A percentile compares a stretch with the other conserved stretches of the same genome.
phyloP scores from a whole-genome alignment of 2,113 vertebrate genomes.

The Tinamus guttatus region DNA sequence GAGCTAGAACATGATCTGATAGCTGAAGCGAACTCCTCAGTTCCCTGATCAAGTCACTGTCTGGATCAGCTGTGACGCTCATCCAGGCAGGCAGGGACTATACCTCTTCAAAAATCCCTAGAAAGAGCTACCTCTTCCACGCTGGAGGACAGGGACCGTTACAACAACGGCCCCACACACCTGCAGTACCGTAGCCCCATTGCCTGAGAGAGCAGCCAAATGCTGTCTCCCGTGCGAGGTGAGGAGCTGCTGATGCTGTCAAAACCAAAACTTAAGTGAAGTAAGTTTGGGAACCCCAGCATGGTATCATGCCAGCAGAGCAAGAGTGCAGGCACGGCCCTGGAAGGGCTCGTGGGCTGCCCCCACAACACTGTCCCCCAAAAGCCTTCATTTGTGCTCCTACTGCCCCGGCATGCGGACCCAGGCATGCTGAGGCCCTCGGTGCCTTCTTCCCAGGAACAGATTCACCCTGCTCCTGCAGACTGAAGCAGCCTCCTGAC shows the following conservation, averaged over 20 bases:
- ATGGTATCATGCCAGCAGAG: fast-evolving
- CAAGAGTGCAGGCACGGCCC: neutral
- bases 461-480: neutral
- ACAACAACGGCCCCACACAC: neutral
- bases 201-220: neutral
- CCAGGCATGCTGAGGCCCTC: neutral
- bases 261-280: neutral
- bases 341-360: neutral
- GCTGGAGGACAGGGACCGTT: neutral
- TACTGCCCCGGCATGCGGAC: neutral
- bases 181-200: neutral
- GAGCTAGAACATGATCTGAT: neutral
- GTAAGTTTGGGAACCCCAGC: neutral
- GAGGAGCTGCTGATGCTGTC: neutral
- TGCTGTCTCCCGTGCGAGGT: neutral
- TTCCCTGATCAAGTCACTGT: neutral
- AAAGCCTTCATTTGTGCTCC: neutral
- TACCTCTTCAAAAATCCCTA: neutral
- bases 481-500: slow-evolving; percentile 7
- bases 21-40: too few relatives aligned
- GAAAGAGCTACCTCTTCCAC: neutral
- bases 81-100: fast-evolving
- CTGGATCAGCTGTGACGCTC: neutral
- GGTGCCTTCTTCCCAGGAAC: neutral
- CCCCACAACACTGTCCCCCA: neutral